Evolutionary conservation across 2,797 vertebrate genomes (phyloP).

Genomic region (Vultur gryphus): DNA sequence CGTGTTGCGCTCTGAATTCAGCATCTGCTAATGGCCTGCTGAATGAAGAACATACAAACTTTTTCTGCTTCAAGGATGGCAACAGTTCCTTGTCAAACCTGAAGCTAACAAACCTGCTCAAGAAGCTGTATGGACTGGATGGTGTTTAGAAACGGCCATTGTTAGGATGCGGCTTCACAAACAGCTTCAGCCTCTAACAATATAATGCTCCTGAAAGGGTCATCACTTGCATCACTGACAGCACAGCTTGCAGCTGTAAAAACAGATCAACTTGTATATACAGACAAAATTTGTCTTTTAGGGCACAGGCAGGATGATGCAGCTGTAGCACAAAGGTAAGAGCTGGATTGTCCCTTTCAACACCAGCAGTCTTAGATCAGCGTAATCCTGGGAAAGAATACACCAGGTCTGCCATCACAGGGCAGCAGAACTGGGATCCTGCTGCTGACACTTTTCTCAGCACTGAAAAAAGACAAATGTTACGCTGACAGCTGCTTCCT

Average conservation of each 20-base stretch:
- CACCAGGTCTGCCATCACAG: not conserved
- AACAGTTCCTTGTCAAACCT: not conserved
- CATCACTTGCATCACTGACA: not conserved
- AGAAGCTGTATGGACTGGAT: not conserved
- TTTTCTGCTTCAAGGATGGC: not conserved
- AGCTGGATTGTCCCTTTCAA: not conserved
- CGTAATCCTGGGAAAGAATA: not conserved
- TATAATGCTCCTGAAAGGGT: not conserved
- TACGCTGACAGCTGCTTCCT: constrained; percentile 9
- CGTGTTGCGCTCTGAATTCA: not conserved
- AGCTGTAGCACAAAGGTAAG: not conserved
- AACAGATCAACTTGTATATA: not conserved
- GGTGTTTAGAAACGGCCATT: not conserved
- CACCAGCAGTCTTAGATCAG: not conserved
- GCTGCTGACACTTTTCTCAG: not conserved
- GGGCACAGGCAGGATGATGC: not conserved
- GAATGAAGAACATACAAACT: not conserved
- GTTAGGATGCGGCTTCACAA: not conserved
- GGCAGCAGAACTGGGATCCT: not conserved
- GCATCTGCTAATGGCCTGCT: not conserved
- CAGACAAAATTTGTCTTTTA: not conserved
- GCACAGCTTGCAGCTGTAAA: not conserved
- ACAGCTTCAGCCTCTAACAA: not conserved
- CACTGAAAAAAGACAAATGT: not conserved
- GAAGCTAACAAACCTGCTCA: not conserved